These are phyloP conservation scores for Malacoctenus gilli DNA, from an alignment of 2,797 vertebrate genomes.

Conservation along the genomic window DNA sequence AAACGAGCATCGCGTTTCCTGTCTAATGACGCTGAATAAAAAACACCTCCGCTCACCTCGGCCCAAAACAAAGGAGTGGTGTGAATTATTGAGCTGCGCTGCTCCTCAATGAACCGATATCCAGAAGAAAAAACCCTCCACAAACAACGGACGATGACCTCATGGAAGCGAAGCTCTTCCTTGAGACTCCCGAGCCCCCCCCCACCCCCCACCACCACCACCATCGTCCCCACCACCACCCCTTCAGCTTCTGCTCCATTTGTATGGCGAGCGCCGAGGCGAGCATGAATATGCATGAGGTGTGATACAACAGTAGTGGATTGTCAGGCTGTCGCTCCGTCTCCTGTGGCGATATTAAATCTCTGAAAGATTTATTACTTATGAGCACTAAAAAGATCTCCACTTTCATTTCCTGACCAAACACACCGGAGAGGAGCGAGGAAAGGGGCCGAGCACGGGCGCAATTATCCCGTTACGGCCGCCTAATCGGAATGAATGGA, in stretches of 20 bases:
- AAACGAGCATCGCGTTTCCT: constrained; percentile 44
- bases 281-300: constrained; percentile 78
- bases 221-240: too few relatives aligned
- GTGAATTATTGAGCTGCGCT: constrained; percentile 69
- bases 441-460: constrained; percentile 2
- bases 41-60: constrained; percentile 53
- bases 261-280: constrained; percentile 50
- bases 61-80: constrained; percentile 45
- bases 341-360: constrained; percentile 80
- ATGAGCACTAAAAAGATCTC: constrained; percentile 55
- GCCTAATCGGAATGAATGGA: constrained; percentile 33
- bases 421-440: constrained; percentile 57
- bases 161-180: constrained; percentile 17
- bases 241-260: constrained; percentile 50
- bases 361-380: constrained; percentile 79
- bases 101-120: constrained; percentile 6
- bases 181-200: constrained; percentile 29
- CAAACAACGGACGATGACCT: constrained; percentile 31
- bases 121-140: constrained; percentile 41
- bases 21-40: constrained; percentile 61
- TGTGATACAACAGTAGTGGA: constrained; percentile 74
- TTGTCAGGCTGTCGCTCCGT: constrained; percentile 76
- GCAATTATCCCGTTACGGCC: constrained; percentile 49
- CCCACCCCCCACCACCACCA: too few relatives aligned
- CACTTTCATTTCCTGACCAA: constrained; percentile 78